phyloP scores from a whole-genome alignment of 2,797 vertebrate genomes.

The Bryconaethiops microstoma region DNA sequence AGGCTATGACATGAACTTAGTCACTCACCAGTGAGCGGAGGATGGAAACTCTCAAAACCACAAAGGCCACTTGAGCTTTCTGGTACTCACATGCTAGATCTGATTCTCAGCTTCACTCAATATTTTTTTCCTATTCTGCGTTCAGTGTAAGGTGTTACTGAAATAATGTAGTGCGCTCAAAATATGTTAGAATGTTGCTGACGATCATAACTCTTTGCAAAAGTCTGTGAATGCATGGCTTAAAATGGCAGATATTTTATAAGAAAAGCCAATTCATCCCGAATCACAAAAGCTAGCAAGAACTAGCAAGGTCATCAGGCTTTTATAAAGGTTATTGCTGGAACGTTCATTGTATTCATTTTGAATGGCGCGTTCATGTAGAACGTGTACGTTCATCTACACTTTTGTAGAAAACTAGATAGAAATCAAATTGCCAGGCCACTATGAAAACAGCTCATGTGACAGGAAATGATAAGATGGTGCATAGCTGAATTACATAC shows the following conservation, averaged over 20 bases:
- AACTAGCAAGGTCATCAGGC: not conserved
- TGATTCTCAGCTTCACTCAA: constrained; percentile 36
- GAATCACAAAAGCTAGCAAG: not conserved
- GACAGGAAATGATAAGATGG: constrained; percentile 59
- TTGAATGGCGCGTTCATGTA: not conserved
- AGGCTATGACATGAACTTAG: constrained; percentile 40
- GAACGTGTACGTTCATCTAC: not conserved
- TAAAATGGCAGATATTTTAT: constrained; percentile 8
- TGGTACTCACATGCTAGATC: constrained; percentile 45
- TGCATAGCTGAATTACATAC: constrained; percentile 56
- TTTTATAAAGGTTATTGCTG: constrained; percentile 3
- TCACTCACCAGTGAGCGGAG: constrained; percentile 35
- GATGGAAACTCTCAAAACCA: constrained; percentile 61
- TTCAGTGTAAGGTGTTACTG: not conserved
- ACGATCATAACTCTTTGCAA: not conserved
- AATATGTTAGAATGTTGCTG: not conserved
- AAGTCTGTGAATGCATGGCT: not conserved
- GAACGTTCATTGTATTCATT: not conserved
- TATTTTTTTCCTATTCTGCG: not conserved
- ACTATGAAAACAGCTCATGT: constrained; percentile 45
- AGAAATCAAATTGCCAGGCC: constrained; percentile 44
- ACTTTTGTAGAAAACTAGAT: constrained; percentile 34
- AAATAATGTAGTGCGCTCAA: not conserved
- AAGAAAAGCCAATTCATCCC: not conserved
- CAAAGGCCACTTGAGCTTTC: constrained; percentile 50